phyloP scores from a whole-genome alignment of 2,888 invertebrate genomes.

The Xestia rhomboidea region DNA sequence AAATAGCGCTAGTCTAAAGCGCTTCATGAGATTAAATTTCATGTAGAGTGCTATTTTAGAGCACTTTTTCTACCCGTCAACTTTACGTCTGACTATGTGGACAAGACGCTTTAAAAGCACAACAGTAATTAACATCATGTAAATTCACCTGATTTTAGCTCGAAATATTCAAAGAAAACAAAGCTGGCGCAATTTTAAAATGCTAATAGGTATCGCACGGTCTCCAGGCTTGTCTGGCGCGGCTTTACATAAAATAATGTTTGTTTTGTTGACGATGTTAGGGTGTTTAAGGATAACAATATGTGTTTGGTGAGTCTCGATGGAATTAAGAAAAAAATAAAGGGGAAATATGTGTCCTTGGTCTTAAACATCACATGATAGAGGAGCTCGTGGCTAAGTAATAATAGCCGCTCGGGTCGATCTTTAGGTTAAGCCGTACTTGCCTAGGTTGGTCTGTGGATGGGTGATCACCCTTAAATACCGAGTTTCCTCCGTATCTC shows the following conservation, averaged over 20 bases:
- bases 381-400: no score
- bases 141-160: slow-evolving; percentile 51
- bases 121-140: slow-evolving; percentile 42
- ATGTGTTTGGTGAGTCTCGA: no score
- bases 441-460: no score
- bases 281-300: slow-evolving; percentile 14
- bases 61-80: neutral
- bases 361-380: neutral
- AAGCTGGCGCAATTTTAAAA: slow-evolving; percentile 54
- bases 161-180: slow-evolving; percentile 58
- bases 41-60: slow-evolving; percentile 9
- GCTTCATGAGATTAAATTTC: slow-evolving; percentile 20
- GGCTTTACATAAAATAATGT: slow-evolving; percentile 54
- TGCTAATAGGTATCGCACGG: slow-evolving; percentile 59
- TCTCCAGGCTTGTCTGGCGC: slow-evolving; percentile 9
- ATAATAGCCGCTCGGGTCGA: no score
- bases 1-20: slow-evolving; percentile 20
- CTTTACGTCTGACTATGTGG: neutral
- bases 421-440: no score
- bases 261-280: slow-evolving; percentile 10
- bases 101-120: slow-evolving; percentile 15
- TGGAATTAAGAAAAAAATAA: neutral
- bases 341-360: neutral
- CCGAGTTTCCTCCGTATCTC: no score
- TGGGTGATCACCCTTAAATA: no score